A percentile compares a stretch with the other conserved stretches of the same genome.
These are phyloP conservation scores for Strix aluco DNA, from an alignment of 2,113 vertebrate genomes.

Conservation along the genomic window DNA sequence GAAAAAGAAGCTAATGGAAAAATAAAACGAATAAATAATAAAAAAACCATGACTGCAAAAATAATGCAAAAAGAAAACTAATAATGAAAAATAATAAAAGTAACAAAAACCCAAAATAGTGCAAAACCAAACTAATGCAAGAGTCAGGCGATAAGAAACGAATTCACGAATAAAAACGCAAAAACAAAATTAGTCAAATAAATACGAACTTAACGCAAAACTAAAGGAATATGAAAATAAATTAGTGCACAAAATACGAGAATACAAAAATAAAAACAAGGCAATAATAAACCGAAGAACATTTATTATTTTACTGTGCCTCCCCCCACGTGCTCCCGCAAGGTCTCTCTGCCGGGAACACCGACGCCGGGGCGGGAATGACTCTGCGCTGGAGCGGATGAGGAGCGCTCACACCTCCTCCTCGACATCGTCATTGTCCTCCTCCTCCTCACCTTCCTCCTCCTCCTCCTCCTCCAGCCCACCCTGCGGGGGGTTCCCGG, in stretches of 20 bases:
- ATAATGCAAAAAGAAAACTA: neutral
- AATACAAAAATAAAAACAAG: neutral
- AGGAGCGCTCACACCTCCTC: neutral
- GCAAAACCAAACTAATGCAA: neutral
- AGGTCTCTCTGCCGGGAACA: neutral
- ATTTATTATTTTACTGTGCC: neutral
- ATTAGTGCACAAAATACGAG: too few species aligned
- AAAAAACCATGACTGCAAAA: neutral
- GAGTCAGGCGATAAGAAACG: fast-evolving
- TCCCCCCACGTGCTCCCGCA: neutral
- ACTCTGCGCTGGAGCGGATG: neutral
- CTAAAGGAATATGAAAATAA: neutral
- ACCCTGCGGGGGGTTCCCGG: neutral
- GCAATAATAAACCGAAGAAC: fast-evolving
- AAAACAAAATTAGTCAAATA: neutral
- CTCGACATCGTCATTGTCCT: neutral
- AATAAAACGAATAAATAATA: neutral
- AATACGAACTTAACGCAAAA: neutral
- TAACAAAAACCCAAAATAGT: neutral
- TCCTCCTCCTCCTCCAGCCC: neutral
- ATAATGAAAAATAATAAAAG: neutral
- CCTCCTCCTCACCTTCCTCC: neutral
- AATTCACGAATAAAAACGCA: too few species aligned
- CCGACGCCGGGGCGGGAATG: neutral
- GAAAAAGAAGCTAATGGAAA: too few species aligned